Evolutionary conservation across 2,888 invertebrate species (phyloP).

Genomic region (Ornithoptera priamus): DNA sequence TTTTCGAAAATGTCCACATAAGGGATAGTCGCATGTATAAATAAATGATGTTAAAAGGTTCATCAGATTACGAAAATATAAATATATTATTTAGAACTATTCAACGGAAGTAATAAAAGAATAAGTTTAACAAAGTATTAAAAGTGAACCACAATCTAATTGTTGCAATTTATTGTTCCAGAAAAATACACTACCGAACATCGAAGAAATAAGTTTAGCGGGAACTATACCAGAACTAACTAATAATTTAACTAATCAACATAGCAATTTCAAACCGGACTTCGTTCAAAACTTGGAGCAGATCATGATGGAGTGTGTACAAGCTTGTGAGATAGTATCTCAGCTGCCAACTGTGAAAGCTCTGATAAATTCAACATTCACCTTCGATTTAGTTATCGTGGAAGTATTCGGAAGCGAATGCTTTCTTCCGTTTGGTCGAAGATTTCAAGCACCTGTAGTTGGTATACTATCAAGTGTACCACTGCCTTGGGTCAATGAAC

Average conservation of each 20-base stretch:
- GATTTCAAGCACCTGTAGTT: conserved; percentile 76
- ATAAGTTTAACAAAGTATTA: no score
- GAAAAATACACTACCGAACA: conserved; percentile 66
- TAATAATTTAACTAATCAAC: conserved; percentile 62
- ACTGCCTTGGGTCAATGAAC: conserved; percentile 78
- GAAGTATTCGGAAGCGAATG: conserved; percentile 81
- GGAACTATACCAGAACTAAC: conserved; percentile 72
- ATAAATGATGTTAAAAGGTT: no score
- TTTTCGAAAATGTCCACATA: no score
- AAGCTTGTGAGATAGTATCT: conserved; percentile 68
- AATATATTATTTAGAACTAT: no score
- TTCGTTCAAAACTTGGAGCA: conserved; percentile 66
- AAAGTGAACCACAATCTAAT: no score
- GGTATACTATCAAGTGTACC: conserved; percentile 76
- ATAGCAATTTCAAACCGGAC: conserved; percentile 61
- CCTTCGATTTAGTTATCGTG: conserved; percentile 67
- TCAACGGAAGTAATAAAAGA: no score
- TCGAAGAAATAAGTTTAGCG: conserved; percentile 70
- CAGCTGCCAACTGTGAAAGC: conserved; percentile 60
- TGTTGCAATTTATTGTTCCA: conserved; percentile 43
- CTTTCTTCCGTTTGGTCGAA: conserved; percentile 76
- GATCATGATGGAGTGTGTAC: conserved; percentile 70
- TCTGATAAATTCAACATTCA: conserved; percentile 58
- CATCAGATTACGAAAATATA: no score
- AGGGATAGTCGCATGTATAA: no score